phyloP scores from a whole-genome alignment of 1,140 invertebrate species.

The Drosophila saltans region DNA sequence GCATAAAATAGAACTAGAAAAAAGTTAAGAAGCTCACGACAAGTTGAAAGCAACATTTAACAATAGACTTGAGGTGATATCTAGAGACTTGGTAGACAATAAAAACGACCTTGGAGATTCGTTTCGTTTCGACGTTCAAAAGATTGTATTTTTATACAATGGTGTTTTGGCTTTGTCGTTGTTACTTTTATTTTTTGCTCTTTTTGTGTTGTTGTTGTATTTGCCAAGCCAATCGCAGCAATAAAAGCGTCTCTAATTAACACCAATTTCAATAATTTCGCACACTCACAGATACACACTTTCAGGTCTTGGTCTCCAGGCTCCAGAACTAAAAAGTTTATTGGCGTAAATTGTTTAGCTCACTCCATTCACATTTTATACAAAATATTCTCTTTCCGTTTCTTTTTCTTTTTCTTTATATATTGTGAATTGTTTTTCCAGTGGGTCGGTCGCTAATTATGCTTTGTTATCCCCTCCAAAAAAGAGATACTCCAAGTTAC shows the following conservation, averaged over 20 bases:
- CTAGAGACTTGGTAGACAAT: constrained; percentile 44
- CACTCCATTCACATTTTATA: constrained; percentile 42
- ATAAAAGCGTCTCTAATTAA: constrained; percentile 79
- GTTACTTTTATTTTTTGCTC: background rate
- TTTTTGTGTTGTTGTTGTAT: constrained; percentile 2
- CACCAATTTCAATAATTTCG: constrained; percentile 76
- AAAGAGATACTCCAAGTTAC: constrained; percentile 26
- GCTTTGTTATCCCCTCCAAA: constrained; percentile 45
- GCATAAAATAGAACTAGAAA: constrained; percentile 46
- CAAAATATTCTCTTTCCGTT: background rate
- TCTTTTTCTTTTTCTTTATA: background rate
- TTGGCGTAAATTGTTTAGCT: constrained; percentile 69
- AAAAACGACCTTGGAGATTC: constrained; percentile 65
- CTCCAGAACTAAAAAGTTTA: constrained; percentile 55
- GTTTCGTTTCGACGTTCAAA: constrained; percentile 44
- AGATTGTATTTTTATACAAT: constrained; percentile 23
- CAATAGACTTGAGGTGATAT: constrained; percentile 13
- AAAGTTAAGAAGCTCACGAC: constrained; percentile 68
- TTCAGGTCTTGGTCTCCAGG: constrained; percentile 24
- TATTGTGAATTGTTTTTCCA: constrained; percentile 24
- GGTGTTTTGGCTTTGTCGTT: background rate
- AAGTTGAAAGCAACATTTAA: constrained; percentile 45
- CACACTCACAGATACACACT: constrained; percentile 21
- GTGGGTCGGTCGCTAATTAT: constrained; percentile 71
- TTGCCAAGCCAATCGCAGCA: constrained; percentile 40